Evolutionary conservation across 2,113 vertebrate species (phyloP).

Genomic region (Aleadryas rufinucha): DNA sequence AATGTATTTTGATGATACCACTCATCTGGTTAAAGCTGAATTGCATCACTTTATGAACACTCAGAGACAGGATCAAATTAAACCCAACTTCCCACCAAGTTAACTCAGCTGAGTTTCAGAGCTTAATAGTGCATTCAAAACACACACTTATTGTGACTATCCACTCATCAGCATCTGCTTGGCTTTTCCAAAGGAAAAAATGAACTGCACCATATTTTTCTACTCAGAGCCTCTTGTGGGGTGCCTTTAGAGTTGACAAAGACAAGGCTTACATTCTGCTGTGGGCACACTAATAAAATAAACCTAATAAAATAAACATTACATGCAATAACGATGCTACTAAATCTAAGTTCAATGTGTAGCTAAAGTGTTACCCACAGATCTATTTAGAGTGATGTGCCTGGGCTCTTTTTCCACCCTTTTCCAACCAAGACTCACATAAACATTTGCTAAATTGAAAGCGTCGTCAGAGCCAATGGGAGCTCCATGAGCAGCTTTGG

Average conservation of each 20-base stretch:
- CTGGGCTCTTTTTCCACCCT: conserved; percentile 29
- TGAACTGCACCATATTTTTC: conserved; percentile 55
- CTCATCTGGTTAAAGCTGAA: conserved; percentile 58
- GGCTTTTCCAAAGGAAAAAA: conserved; percentile 63
- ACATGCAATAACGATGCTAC: conserved; percentile 59
- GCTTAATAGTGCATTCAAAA: conserved; percentile 12
- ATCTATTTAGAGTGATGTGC: conserved; percentile 50
- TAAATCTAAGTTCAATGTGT: conserved; percentile 53
- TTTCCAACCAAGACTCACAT: not conserved
- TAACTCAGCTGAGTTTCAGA: conserved; percentile 18
- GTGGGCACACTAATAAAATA: conserved; percentile 65
- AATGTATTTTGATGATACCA: conserved; percentile 52
- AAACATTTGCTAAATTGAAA: conserved; percentile 42
- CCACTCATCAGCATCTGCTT: conserved; percentile 44
- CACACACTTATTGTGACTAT: conserved; percentile 23
- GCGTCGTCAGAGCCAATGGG: not conserved
- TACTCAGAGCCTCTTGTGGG: conserved; percentile 61
- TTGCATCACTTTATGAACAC: conserved; percentile 37
- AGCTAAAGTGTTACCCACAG: conserved; percentile 64
- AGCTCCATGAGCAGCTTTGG: not conserved
- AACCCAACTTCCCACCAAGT: conserved; percentile 41
- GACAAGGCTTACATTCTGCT: conserved; percentile 53
- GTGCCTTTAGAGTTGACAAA: conserved; percentile 59
- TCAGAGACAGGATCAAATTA: conserved; percentile 40
- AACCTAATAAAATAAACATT: conserved; percentile 66